Conservation (phyloP, 2,888 invertebrate genomes). For the Oscheius sp. region DNA sequence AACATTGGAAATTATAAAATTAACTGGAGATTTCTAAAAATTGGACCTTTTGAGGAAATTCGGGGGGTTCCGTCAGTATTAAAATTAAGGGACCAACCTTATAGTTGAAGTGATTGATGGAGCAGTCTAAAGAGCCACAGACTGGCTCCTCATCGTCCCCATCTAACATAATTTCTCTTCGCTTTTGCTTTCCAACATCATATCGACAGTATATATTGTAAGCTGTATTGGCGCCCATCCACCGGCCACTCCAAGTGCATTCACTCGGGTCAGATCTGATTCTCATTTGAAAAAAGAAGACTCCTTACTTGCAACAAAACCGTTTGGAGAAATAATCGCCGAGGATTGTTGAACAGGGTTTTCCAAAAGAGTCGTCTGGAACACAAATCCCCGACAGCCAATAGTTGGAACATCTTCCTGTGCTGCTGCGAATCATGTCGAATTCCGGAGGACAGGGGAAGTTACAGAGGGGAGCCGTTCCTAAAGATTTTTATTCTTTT, state of each 20-base stretch:
- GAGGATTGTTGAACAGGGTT: constrained; percentile 64
- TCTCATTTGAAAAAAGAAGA: background rate
- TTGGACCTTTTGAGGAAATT: too few species aligned
- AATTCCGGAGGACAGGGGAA: constrained; percentile 65
- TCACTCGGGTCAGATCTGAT: constrained; percentile 61
- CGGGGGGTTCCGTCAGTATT: too few species aligned
- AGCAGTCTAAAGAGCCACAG: constrained; percentile 61
- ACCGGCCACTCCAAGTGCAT: constrained; percentile 64
- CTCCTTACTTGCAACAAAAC: constrained; percentile 64
- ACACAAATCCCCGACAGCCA: constrained; percentile 61
- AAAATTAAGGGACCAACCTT: too few species aligned
- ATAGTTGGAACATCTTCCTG: constrained; percentile 61
- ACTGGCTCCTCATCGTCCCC: constrained; percentile 52
- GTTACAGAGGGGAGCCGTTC: constrained; percentile 66
- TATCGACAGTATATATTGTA: constrained; percentile 66
- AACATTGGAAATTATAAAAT: too few species aligned
- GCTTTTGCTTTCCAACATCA: too few species aligned
- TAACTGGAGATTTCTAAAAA: too few species aligned
- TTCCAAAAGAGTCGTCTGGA: constrained; percentile 65
- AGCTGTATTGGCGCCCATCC: constrained; percentile 68
- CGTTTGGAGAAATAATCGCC: constrained; percentile 62
- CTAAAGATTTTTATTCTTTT: too few species aligned
- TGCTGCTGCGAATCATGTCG: constrained; percentile 61
- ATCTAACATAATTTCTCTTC: too few species aligned
- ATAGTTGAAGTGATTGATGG: constrained; percentile 58